Evolutionary conservation across 2,797 vertebrate genomes (phyloP).

Genomic region (Spinus pinus): DNA sequence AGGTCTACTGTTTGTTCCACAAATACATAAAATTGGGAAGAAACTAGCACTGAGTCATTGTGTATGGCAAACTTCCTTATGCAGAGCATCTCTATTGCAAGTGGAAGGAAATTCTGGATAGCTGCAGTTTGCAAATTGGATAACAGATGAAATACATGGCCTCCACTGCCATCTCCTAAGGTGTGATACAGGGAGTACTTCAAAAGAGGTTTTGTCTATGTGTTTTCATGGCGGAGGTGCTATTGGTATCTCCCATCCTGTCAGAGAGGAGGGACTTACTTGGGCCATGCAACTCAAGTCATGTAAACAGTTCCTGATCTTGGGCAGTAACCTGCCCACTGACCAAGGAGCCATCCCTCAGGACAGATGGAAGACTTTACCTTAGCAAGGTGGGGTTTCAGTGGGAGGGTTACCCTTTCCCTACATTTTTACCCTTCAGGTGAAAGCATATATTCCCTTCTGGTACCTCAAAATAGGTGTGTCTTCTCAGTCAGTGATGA

Average conservation of each 20-base stretch:
- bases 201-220: rapidly evolving
- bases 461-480: not conserved
- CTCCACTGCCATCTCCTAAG: not conserved
- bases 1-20: not conserved
- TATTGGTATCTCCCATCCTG: not conserved
- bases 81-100: not conserved
- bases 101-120: not conserved
- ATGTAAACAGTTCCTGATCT: not conserved
- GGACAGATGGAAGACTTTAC: not conserved
- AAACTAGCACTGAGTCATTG: not conserved
- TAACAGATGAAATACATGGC: not conserved
- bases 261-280: not conserved
- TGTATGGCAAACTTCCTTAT: not conserved
- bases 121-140: not conserved
- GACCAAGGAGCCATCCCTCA: not conserved
- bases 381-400: not conserved
- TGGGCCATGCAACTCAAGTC: not conserved
- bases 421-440: not conserved
- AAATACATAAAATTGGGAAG: not conserved
- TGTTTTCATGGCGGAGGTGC: not conserved
- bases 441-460: not conserved
- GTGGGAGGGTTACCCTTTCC: not conserved
- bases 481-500: not conserved
- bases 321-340: not conserved
- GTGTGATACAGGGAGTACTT: not conserved